Evolutionary conservation across 2,797 vertebrate genomes (phyloP), one percentile per base, ranked within the genome.

Genomic region (Psittacula echo): DNA sequence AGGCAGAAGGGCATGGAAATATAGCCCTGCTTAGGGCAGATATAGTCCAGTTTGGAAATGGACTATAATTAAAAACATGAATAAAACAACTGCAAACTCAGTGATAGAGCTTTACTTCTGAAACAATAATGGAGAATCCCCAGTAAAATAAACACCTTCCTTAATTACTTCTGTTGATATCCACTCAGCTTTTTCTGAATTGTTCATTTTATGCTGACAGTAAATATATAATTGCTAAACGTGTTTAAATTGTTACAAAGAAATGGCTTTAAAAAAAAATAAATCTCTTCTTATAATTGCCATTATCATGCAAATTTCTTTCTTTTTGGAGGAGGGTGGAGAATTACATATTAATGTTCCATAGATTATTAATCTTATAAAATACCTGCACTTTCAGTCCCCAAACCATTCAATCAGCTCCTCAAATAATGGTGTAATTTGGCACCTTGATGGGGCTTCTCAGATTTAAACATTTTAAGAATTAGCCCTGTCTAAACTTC

Each of bases 71-170:
- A 92, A 94, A 80, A 86, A 47, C 72, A 75, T 61, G 75, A 93
- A 85, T 91, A 94, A 94, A 96, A 85, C 77, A 91, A 75, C 44
- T 45, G 50, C 62, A 88, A 95, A 89, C 66, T 92, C 72, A 48
- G 30, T 54, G 61, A 71, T 0, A 68, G 75, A 76, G 78, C 51
- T 85, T 92, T 70, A 64, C 60, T 85, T 85, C 70, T 64, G 72
- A 85, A 85, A 95, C 60, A 51, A 74, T 78, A 94, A 92, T 26
- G 24, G 71, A 90, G 64, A 94, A 39, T 23, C 39, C 56, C 80
- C 72, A n/a, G 75, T 93, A 82, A 95, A 96, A 96, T 61, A 95
- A 97, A 94, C 89, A 93, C 67, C 66, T 85, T 73, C 76, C 66
- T 91, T 90, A 87, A 95, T 95, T 95, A 84, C 73, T 91, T 90